Evolutionary conservation across 1,140 invertebrate species (phyloP), one percentile per base, ranked within the genome.

Genomic region (Rhagoletis zephyria): DNA sequence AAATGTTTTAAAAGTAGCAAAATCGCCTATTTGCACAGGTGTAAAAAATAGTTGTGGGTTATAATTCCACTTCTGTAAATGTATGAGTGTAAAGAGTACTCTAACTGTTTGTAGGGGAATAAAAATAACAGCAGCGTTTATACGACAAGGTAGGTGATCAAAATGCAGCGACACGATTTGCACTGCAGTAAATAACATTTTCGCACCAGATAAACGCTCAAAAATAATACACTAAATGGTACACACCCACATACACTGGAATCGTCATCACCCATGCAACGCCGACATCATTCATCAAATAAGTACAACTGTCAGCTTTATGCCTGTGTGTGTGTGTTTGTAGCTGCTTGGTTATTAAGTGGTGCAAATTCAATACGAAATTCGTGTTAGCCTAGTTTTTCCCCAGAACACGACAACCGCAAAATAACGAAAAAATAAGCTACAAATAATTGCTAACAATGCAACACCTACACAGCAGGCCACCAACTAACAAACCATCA

Each of bases 1-100:
- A 70, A 9, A 70, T 16, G 48, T n/a, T 19, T 56, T 81, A n/a
- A 56, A 51, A 56, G 74, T 81, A 56, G 5, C 48, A 56, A 81
- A 81, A 81, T 81, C n/a, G n/a, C 74, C 51, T 81, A 81, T 81
- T 81, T 81, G 74, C 48, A 30, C 74, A 81, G 74, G 48, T 81
- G 74, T 81, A 51, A 81, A 63, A 81, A 81, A 81, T 56, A 81
- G 48, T 67, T 14, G 16, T 63, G 61, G 30, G 16, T 30, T 67
- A 67, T 16, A 67, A 67, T 81, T 56, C 7, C 48, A 30, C 48
- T 56, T 48, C 14, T n/a, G 16, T 63, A 4, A 7, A 63, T 63
- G 4, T 63, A 63, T 42, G 10, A 56, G 19, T 59, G 9, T 7
- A 56, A 16, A 81, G 48, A 81, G 16, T 63, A 63, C 61, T 63